Evolutionary conservation across 2,113 vertebrate species (phyloP).

Genomic region (Neodontobutis hainanensis): DNA sequence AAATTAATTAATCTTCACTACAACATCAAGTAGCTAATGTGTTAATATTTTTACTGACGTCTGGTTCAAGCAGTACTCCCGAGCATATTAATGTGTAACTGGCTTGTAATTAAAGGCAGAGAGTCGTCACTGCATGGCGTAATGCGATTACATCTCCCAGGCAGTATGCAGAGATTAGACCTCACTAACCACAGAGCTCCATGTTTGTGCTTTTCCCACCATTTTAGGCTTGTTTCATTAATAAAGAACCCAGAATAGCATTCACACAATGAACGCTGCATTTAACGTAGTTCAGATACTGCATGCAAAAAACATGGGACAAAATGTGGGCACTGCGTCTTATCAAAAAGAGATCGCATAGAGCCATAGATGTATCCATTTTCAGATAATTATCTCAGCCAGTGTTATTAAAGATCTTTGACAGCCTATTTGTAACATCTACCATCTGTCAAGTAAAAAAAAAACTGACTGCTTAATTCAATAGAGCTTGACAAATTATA

Average conservation of each 20-base stretch:
- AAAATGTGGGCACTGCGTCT: background rate
- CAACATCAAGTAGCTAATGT: too few relatives aligned
- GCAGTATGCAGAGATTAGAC: constrained; percentile 75
- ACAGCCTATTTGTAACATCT: constrained; percentile 20
- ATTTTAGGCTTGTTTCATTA: constrained; percentile 36
- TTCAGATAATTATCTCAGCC: background rate
- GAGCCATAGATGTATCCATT: background rate
- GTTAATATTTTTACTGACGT: background rate
- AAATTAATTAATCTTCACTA: too few relatives aligned
- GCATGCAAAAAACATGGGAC: background rate
- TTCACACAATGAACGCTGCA: background rate
- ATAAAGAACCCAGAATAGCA: constrained; percentile 32
- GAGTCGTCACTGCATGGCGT: constrained; percentile 62
- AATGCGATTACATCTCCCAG: constrained; percentile 76
- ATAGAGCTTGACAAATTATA: constrained; percentile 41
- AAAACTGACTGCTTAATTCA: constrained; percentile 12
- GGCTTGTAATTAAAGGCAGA: constrained; percentile 59
- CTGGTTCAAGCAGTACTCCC: constrained; percentile 16
- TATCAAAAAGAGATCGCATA: background rate
- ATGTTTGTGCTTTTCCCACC: constrained; percentile 42
- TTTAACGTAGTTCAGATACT: constrained; percentile 3
- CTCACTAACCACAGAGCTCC: constrained; percentile 56
- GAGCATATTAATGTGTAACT: constrained; percentile 26
- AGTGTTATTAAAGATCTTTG: constrained; percentile 7
- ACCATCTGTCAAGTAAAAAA: constrained; percentile 10